Base-by-base conservation (phyloP, 1,140 invertebrate genomes). In the Apis dorsata region DNA sequence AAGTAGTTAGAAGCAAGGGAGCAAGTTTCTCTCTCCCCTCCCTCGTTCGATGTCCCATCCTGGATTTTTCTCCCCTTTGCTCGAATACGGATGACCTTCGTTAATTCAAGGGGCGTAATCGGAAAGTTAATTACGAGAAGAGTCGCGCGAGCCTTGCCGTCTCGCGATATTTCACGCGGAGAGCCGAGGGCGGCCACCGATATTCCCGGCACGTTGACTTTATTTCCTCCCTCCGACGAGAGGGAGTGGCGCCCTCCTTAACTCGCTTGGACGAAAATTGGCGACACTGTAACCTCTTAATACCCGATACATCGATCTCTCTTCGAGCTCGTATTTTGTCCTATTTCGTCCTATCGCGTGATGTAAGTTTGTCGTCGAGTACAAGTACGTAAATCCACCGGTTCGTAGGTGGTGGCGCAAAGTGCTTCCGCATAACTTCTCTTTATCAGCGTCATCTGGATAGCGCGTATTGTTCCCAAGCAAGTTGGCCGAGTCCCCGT, bases 141-240 rank as follows among this genome's bases (percentile, higher is more conserved):
- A 9, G 28, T 62, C 21, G 8, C 74, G 63, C 1, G 28, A 53
- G 17, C 44, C 1, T 19, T 9, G 12, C 71, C 53, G 44, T 19
- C 24, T 55, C 44, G 70, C 75, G 51, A 80, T 79, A 65, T 65
- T 72, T 81, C 59, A 55, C 78, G 24, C 15, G 3, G 24, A 13
- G 34, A 60, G 73, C 62, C 28, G 28, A 28, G 28, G 28, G 28
- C 28, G 28, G 51, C 17, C 15, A 34, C 34, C 24, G 28, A 21
- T 21, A 83, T 87, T 87, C 51, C 28, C 65, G 60, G 11, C 79
- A 53, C 78, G 57, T 85, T 74, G 57, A 51, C 60, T 71, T 74
- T 53, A 76, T 77, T 69, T 60, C 44, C 24, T 24, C 24, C 24
- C 24, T 24, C 24, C 24, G 24, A 24, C 24, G 24, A 24, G 24